A percentile compares a stretch with the other conserved stretches of the same genome.
These are phyloP conservation scores for Malacoraja senta DNA, from an alignment of 2,797 vertebrate genomes.

Conservation along the genomic window DNA sequence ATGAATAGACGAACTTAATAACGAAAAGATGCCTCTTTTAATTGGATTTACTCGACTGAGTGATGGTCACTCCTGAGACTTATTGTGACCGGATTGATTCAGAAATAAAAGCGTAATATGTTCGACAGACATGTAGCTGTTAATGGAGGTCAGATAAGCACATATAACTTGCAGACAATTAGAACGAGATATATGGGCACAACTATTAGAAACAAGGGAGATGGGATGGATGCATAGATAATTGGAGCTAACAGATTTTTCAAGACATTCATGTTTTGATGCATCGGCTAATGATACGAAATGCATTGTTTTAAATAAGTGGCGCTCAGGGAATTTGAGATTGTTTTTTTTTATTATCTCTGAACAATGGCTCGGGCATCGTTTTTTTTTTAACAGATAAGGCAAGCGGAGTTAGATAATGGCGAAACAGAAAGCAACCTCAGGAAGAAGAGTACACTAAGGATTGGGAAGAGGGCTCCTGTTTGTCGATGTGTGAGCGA, in stretches of 20 bases:
- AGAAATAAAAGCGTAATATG: neutral
- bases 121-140: neutral
- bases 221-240: neutral
- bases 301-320: neutral
- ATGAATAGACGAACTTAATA: neutral
- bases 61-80: neutral
- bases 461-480: neutral
- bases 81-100: neutral
- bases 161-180: neutral
- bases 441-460: neutral
- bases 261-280: neutral
- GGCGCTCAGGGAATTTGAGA: neutral
- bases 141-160: neutral
- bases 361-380: neutral
- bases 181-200: neutral
- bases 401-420: neutral
- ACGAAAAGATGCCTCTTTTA: neutral
- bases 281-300: neutral
- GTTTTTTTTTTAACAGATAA: neutral
- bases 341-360: neutral
- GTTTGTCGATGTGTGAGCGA: neutral
- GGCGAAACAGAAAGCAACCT: neutral
- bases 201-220: neutral
- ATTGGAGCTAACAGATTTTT: constrained; percentile 24
- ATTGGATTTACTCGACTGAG: neutral